These are phyloP conservation scores for Ginglymostoma cirratum DNA, from an alignment of 2,113 vertebrate species.

Conservation along the genomic window DNA sequence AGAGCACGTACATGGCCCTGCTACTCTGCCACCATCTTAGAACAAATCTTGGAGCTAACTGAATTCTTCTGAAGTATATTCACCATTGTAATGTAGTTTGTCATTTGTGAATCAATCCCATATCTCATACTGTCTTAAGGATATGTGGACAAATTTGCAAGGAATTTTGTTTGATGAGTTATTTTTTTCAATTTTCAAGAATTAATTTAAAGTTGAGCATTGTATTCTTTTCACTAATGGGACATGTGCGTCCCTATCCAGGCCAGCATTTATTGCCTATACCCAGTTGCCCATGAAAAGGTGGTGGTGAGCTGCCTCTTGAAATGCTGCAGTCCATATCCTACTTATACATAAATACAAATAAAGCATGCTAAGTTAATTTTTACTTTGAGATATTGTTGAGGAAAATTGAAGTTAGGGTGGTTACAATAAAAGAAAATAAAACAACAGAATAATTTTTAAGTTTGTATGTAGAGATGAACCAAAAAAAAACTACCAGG, in stretches of 20 bases:
- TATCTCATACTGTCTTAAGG: background rate
- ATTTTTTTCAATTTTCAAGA: background rate
- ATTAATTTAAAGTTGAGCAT: background rate
- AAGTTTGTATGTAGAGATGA: background rate
- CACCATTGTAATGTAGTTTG: background rate
- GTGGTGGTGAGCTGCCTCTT: too few species aligned
- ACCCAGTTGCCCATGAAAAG: too few species aligned
- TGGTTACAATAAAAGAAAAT: background rate
- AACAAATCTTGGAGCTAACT: background rate
- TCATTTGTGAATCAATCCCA: background rate
- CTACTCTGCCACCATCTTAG: too few species aligned
- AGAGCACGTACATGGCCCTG: too few species aligned
- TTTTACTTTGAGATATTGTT: background rate
- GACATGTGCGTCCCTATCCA: too few species aligned
- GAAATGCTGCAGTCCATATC: too few species aligned
- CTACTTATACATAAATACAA: background rate
- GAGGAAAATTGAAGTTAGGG: background rate
- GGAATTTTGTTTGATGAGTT: background rate
- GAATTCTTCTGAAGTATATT: background rate
- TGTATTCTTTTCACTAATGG: background rate
- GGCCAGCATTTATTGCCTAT: too few species aligned
- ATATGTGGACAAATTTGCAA: background rate
- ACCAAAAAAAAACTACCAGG: slow-evolving; percentile 35
- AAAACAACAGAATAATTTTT: background rate
- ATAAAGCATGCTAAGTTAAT: background rate